Evolutionary conservation across 2,113 vertebrate species (phyloP), one percentile per base, ranked within the genome.

Genomic region (human (Homo sapiens)): DNA sequence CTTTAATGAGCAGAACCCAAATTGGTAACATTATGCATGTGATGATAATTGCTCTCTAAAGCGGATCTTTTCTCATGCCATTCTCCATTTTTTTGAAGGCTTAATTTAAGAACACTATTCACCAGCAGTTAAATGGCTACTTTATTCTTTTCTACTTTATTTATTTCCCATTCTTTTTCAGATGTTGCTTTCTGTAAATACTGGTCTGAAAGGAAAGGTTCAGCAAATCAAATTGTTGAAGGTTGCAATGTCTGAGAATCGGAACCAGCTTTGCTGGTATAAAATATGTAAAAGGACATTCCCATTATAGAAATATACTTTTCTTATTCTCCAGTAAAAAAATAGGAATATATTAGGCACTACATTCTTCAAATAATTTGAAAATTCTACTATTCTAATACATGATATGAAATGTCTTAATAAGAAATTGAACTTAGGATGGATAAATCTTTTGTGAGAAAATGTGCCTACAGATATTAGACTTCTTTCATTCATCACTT

Each of bases 151-250:
- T 45, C 22, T 76, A 48, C 12, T 40, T 91, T 85, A 11, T 81
- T 83, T 96, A 64, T 57, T 93, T 83, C 22, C 64, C 4, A 45
- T 5, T 95, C n/a, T 85, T 86, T 45, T 66, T 90, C 13, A 70
- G 78, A 83, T 79, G 23, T 82, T 79, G 27, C 78, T 88, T 90
- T 90, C 64, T 95, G 12, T 90, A 86, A 91, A 88, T 83, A 55
- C 18, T 79, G 38, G 3, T 82, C 43, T 89, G 38, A 91, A 87
- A 90, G 38, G 22, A 16, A 78, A 84, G 2, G 1, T 38, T 86
- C 45, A 59, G 25, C 5, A 86, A 93, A 88, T 89, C 22, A 83
- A 79, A 83, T 85, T 61, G 81, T 27, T 94, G 52, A 70, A 30
- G 40, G 20, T 73, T 75, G 10, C 72, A 52, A 5, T 80, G 32